phyloP scores from a whole-genome alignment of 2,797 vertebrate species.

The Philypnodon macrostomus region DNA sequence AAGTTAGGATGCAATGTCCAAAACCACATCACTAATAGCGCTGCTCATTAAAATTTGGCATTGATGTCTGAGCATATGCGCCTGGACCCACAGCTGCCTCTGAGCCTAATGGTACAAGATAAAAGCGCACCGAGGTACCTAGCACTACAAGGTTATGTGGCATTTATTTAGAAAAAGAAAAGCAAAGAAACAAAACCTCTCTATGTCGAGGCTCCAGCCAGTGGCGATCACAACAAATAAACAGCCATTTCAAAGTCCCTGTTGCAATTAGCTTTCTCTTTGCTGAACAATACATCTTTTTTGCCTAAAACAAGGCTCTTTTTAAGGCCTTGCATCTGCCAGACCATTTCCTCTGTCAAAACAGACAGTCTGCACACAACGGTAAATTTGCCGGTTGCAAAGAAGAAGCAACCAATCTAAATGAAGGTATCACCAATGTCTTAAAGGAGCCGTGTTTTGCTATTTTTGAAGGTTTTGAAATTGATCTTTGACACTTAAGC shows the following conservation, averaged over 20 bases:
- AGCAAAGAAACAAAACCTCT: constrained; percentile 11
- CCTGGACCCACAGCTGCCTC: constrained; percentile 28
- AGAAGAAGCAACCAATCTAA: constrained; percentile 4
- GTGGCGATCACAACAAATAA: constrained; percentile 23
- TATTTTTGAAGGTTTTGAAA: too few relatives aligned
- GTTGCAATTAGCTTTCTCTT: constrained; percentile 43
- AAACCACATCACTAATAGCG: constrained; percentile 30
- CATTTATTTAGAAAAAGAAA: constrained; percentile 37
- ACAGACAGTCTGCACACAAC: constrained; percentile 11
- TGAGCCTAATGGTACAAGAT: constrained; percentile 43
- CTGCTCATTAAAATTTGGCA: constrained; percentile 49
- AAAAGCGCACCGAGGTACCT: constrained; percentile 32
- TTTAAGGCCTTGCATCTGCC: constrained; percentile 40
- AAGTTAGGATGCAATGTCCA: constrained; percentile 20
- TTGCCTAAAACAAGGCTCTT: constrained; percentile 22
- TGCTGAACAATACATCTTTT: constrained; percentile 31
- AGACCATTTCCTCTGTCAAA: constrained; percentile 23
- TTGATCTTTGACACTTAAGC: too few relatives aligned
- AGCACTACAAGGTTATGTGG: constrained; percentile 31
- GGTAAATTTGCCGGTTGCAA: constrained; percentile 19
- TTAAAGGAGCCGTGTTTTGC: too few relatives aligned
- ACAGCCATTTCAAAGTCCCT: constrained; percentile 39
- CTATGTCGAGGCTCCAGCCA: constrained; percentile 33
- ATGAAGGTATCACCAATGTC: too few relatives aligned
- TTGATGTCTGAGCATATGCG: constrained; percentile 38